These are phyloP conservation scores for Chionoecetes opilio DNA, from an alignment of 1,140 invertebrate genomes.

Conservation along the genomic window DNA sequence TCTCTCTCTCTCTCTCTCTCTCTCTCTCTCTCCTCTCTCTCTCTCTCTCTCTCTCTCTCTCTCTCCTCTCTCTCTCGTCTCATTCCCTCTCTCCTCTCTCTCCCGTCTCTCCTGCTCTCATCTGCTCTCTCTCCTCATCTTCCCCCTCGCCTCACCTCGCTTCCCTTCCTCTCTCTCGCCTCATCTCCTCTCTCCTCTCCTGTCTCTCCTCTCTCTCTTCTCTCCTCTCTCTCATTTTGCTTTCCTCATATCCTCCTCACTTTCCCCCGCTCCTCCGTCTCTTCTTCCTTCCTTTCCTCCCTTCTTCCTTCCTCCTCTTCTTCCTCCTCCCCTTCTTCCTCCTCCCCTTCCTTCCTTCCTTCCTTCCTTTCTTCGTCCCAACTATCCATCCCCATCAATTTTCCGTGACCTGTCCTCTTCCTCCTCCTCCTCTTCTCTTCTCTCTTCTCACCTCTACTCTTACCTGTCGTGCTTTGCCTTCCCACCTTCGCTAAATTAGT, in stretches of 20 bases:
- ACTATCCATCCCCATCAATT: not conserved
- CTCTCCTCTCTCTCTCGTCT: not conserved
- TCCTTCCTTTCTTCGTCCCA: no score
- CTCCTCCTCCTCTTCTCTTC: not conserved
- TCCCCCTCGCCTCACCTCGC: not conserved
- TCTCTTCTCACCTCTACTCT: not conserved
- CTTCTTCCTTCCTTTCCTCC: no score
- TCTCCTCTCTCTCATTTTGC: not conserved
- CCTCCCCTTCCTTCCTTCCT: no score
- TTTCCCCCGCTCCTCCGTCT: no score
- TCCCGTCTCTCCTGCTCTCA: not conserved
- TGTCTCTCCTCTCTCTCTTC: not conserved
- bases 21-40: not conserved
- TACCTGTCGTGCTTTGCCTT: not conserved
- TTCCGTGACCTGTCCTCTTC: not conserved
- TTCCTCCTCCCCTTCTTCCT: no score
- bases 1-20: conserved; percentile 23
- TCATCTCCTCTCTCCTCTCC: not conserved
- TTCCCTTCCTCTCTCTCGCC: not conserved
- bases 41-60: not conserved
- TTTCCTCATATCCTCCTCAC: not conserved
- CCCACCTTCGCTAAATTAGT: not conserved
- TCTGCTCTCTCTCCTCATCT: not conserved
- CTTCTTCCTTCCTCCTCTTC: no score
- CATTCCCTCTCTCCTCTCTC: not conserved